Percentiles rank a stretch among this genome's conserved stretches.
These are phyloP conservation scores for Drosophila bocqueti DNA, from an alignment of 1,140 invertebrate species.

Conservation along the genomic window DNA sequence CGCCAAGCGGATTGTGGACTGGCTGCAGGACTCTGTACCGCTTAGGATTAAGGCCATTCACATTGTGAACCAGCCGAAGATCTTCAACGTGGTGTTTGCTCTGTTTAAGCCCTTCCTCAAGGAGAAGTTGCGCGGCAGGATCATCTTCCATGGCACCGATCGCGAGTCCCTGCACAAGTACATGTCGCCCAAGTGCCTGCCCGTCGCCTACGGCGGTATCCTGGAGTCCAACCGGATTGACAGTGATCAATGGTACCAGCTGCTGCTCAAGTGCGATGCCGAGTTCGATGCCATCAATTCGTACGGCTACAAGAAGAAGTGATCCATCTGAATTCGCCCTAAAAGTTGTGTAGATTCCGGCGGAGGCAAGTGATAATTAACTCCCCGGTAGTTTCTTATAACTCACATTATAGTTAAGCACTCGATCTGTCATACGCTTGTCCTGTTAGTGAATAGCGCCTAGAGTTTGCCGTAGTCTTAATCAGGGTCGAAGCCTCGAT, in stretches of 20 bases:
- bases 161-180: constrained; percentile 92
- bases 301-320: constrained; percentile 90
- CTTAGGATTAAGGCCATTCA: constrained; percentile 94
- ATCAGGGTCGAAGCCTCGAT: constrained; percentile 31
- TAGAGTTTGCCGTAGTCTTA: constrained; percentile 73
- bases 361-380: constrained; percentile 66
- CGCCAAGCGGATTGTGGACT: constrained; percentile 92
- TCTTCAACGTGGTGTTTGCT: constrained; percentile 95
- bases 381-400: constrained; percentile 36
- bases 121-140: constrained; percentile 90
- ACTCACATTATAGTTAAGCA: constrained; percentile 52
- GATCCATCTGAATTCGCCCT: not conserved
- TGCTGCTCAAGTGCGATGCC: constrained; percentile 89
- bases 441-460: constrained; percentile 59
- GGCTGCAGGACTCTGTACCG: constrained; percentile 92
- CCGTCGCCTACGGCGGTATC: constrained; percentile 92
- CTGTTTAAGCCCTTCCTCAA: constrained; percentile 94
- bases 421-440: constrained; percentile 65
- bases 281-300: constrained; percentile 92
- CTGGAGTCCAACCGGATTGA: constrained; percentile 88
- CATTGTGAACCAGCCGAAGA: constrained; percentile 94
- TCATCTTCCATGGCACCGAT: constrained; percentile 94
- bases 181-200: constrained; percentile 91
- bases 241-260: constrained; percentile 90
- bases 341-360: constrained; percentile 3